A percentile compares a stretch with the other conserved stretches of the same genome.
Evolutionary conservation across 2,888 invertebrate species (phyloP).

Genomic region (Sphecodes monilicornis): DNA sequence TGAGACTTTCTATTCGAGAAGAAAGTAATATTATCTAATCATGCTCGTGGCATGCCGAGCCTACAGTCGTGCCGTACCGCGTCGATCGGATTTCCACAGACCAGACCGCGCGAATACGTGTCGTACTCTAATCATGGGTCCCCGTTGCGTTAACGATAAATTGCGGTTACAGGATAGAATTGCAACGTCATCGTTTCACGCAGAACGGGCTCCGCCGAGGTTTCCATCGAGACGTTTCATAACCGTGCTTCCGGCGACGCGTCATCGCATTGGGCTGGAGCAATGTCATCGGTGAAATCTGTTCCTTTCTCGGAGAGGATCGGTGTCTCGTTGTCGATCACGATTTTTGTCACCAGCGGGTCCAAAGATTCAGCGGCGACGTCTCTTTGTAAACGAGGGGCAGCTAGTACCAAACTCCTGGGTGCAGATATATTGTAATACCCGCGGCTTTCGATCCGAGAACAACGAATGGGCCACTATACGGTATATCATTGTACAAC

Average conservation of each 20-base stretch:
- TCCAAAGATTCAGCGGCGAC: not conserved
- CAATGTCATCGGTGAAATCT: not conserved
- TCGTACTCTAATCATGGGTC: slow-evolving; percentile 27
- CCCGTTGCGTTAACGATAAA: slow-evolving; percentile 62
- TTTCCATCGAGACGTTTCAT: slow-evolving; percentile 16
- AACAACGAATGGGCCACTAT: no score
- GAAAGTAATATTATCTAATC: slow-evolving; percentile 76
- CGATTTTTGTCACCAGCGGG: not conserved
- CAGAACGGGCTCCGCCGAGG: not conserved
- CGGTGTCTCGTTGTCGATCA: not conserved
- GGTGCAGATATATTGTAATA: no score
- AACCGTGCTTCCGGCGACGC: slow-evolving; percentile 1
- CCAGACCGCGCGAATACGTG: not conserved
- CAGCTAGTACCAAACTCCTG: no score
- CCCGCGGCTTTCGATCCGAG: no score
- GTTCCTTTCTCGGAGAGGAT: not conserved
- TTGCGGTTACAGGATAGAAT: slow-evolving; percentile 67
- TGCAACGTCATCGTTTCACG: slow-evolving; percentile 49
- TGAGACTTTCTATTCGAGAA: slow-evolving; percentile 78
- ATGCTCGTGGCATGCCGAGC: not conserved
- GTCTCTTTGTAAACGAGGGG: not conserved
- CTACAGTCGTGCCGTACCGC: not conserved
- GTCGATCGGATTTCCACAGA: slow-evolving; percentile 17
- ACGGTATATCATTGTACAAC: no score
- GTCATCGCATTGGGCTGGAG: not conserved